Base-by-base conservation (phyloP, 2,888 invertebrate species). In the Gryllus longicercus region DNA sequence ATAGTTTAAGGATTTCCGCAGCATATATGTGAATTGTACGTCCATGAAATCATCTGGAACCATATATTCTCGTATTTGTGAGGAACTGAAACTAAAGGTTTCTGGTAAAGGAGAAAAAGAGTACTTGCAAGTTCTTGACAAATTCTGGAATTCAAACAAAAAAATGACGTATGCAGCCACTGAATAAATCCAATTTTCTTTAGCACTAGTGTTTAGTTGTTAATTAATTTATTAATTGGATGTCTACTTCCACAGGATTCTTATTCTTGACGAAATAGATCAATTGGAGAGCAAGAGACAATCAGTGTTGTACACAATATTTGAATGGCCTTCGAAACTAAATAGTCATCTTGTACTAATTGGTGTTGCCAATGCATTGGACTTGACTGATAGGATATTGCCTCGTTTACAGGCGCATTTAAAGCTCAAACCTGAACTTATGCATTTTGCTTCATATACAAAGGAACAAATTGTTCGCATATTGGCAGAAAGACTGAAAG, bases 221-320 rank as follows among this genome's bases (percentile, higher is more conserved):
- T 63, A n/a, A 63, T 63, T 63, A 63, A 63, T 63, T 63, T 10
- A 18, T 63, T 63, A 76, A 25, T 76, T 74, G 18, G 5, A 21
- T 79, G 74, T 81, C 82, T 79, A 25, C 83, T 83, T 25, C 38
- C 38, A 38, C 87, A 93, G 93, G 80, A 88, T 98, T 25, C 86
- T 98, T 83, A 93, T 99, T 16, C 86, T 99, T 81, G 99, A 99
- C 86, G 99, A 99, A 89, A 94, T 99, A 81, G 99, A 99, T 87
- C 97, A 98, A 86, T 87, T 99, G 74, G 94, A 94, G 84, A 94
- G 93, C 83, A 93, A 92, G 84, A 91, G 91, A 51, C 96, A 97
- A 85, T 92, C 95, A 0, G 93, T 98, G 3, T 88, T 99, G 11
- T 98, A 98, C 87, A 93, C 94, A 1, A 92, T 98, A 84, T 98